A percentile compares a stretch with the other conserved stretches of the same genome.
These are phyloP conservation scores for Mus minutoides DNA, from an alignment of 2,797 vertebrate species.

Conservation along the genomic window DNA sequence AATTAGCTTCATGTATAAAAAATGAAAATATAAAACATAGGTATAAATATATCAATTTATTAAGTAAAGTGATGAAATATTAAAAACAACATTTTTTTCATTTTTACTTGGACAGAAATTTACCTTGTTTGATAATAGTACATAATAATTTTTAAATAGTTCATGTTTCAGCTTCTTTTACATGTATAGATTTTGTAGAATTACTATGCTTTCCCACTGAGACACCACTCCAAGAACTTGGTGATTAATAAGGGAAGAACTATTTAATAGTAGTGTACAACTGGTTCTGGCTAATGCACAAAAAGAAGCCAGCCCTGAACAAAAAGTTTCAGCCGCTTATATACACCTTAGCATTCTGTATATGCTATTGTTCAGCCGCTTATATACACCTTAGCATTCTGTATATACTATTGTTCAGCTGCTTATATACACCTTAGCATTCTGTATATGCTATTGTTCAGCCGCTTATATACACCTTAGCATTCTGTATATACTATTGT, in stretches of 20 bases:
- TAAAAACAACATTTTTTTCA: background rate
- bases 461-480: background rate
- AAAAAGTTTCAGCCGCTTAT: background rate
- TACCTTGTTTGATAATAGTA: slow-evolving; percentile 29
- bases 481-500: too few species aligned
- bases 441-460: background rate
- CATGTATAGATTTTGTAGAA: background rate
- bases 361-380: too few species aligned
- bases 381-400: background rate
- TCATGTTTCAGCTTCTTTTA: slow-evolving; percentile 39
- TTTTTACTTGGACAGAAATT: slow-evolving; percentile 42
- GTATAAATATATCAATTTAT: slow-evolving; percentile 44
- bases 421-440: too few species aligned
- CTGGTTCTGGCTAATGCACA: background rate
- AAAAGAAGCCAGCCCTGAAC: background rate
- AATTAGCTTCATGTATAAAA: slow-evolving; percentile 32
- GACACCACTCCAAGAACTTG: background rate
- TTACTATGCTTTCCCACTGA: background rate
- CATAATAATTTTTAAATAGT: slow-evolving; percentile 28
- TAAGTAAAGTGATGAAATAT: slow-evolving; percentile 44
- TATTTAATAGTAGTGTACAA: background rate
- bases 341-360: background rate
- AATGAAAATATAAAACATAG: background rate
- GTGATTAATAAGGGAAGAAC: background rate
- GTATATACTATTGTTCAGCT: background rate